These are phyloP conservation scores for Drosophila antonietae DNA, from an alignment of 2,888 invertebrate genomes.

Conservation along the genomic window DNA sequence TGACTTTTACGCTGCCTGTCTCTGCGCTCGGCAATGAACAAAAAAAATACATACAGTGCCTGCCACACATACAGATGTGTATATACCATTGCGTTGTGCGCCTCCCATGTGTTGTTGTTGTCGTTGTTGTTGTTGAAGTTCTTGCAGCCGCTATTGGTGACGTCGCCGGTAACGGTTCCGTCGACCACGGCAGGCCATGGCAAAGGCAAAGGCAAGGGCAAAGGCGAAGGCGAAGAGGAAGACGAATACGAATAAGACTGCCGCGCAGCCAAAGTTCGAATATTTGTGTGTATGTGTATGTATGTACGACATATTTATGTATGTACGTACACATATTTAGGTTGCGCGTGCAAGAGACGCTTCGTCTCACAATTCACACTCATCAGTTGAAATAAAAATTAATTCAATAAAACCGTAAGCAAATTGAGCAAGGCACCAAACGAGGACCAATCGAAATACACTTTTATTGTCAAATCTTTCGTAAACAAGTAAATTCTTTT, in stretches of 20 bases:
- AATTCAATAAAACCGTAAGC: slow-evolving; percentile 64
- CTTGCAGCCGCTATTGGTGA: slow-evolving; percentile 29
- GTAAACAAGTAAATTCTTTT: slow-evolving; percentile 9
- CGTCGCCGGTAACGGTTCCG: slow-evolving; percentile 8
- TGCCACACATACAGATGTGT: slow-evolving; percentile 49
- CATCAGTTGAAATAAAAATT: slow-evolving; percentile 49
- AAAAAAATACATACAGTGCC: slow-evolving; percentile 49
- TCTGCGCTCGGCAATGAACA: slow-evolving; percentile 60
- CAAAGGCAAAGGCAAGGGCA: slow-evolving; percentile 13
- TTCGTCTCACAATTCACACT: slow-evolving; percentile 10
- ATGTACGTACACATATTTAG: slow-evolving; percentile 11
- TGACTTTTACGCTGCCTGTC: slow-evolving; percentile 80
- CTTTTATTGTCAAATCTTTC: slow-evolving; percentile 25
- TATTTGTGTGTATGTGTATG: slow-evolving; percentile 5
- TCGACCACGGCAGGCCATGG: slow-evolving; percentile 5
- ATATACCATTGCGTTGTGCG: slow-evolving; percentile 11
- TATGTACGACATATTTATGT: neutral
- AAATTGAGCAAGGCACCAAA: slow-evolving; percentile 54
- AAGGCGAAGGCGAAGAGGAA: neutral
- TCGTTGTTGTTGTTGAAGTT: slow-evolving; percentile 30
- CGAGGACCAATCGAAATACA: slow-evolving; percentile 9
- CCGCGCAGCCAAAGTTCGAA: slow-evolving; percentile 15
- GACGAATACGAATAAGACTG: slow-evolving; percentile 3
- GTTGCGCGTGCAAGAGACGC: slow-evolving; percentile 34
- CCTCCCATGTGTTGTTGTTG: slow-evolving; percentile 19